Percentiles rank a stretch among this genome's conserved stretches.
Conservation (phyloP, 1,140 invertebrate genomes). For the Homarus americanus region DNA sequence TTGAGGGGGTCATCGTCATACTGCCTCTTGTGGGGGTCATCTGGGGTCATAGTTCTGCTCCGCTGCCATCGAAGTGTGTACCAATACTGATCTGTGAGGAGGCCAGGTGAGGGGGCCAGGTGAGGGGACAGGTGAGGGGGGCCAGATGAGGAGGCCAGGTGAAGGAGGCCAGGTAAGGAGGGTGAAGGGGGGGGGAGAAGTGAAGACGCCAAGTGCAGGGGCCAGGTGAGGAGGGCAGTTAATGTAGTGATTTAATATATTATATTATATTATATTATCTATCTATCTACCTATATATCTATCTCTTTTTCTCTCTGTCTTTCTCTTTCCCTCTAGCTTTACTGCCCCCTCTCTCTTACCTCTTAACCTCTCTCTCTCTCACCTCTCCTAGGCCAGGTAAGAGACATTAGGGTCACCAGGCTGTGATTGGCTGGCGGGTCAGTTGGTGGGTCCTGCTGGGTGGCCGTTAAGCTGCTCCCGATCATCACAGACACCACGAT, state of each 20-base stretch:
- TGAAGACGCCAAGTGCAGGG: too few species aligned
- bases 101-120: background rate
- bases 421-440: background rate
- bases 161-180: background rate
- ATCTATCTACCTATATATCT: too few species aligned
- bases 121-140: background rate
- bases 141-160: background rate
- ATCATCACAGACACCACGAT: constrained; percentile 9
- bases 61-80: constrained; percentile 18
- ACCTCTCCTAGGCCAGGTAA: constrained; percentile 56
- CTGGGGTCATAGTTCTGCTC: background rate
- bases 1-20: constrained; percentile 16
- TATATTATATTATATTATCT: too few species aligned
- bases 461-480: background rate
- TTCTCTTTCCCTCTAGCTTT: too few species aligned
- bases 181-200: too few species aligned
- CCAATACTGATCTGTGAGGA: constrained; percentile 9
- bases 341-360: too few species aligned
- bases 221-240: too few species aligned
- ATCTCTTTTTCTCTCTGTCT: too few species aligned
- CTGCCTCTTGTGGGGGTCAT: constrained; percentile 19
- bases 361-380: too few species aligned
- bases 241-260: too few species aligned
- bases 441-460: too few species aligned
- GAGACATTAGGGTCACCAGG: constrained; percentile 9